A percentile compares a stretch with the other conserved stretches of the same genome.
Evolutionary conservation across 2,888 invertebrate species (phyloP).

Genomic region (Caenorhabditis becei): DNA sequence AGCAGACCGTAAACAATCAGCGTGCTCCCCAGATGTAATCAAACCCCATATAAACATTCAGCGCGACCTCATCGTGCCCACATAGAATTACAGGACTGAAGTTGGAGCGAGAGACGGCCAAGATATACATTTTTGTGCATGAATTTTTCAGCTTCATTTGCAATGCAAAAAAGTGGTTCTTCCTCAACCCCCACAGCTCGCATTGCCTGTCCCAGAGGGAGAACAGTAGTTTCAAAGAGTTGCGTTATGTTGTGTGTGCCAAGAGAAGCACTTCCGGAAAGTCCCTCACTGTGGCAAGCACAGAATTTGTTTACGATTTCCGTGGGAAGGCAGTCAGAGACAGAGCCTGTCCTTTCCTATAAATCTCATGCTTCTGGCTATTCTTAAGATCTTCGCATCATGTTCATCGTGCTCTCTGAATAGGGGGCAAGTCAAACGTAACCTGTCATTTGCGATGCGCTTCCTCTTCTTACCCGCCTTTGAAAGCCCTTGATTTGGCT

Average conservation of each 20-base stretch:
- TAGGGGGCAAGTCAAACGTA: background rate
- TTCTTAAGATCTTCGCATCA: background rate
- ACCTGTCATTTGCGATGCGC: slow-evolving; percentile 39
- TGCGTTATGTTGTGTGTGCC: background rate
- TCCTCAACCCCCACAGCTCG: slow-evolving; percentile 6
- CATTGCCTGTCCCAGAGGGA: slow-evolving; percentile 47
- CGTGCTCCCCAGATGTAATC: slow-evolving; percentile 22
- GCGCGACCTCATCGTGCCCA: slow-evolving; percentile 10
- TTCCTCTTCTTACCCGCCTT: background rate
- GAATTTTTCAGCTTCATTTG: slow-evolving; percentile 61
- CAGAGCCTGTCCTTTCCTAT: slow-evolving; percentile 5
- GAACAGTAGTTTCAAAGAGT: slow-evolving; percentile 36
- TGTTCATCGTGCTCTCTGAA: background rate
- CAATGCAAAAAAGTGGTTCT: slow-evolving; percentile 60
- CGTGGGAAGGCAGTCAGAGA: slow-evolving; percentile 1
- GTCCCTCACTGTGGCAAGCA: slow-evolving; percentile 9
- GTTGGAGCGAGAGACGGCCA: slow-evolving; percentile 12
- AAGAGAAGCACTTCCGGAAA: slow-evolving; percentile 26
- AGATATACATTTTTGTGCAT: slow-evolving; percentile 62
- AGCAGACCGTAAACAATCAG: slow-evolving; percentile 54
- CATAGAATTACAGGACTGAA: slow-evolving; percentile 43
- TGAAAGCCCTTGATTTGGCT: slow-evolving; percentile 34
- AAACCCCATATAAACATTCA: slow-evolving; percentile 40
- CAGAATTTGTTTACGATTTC: slow-evolving; percentile 46
- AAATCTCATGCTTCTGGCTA: background rate